Evolutionary conservation across 1,140 invertebrate species (phyloP).

Genomic region (Leptinotarsa lineolata): DNA sequence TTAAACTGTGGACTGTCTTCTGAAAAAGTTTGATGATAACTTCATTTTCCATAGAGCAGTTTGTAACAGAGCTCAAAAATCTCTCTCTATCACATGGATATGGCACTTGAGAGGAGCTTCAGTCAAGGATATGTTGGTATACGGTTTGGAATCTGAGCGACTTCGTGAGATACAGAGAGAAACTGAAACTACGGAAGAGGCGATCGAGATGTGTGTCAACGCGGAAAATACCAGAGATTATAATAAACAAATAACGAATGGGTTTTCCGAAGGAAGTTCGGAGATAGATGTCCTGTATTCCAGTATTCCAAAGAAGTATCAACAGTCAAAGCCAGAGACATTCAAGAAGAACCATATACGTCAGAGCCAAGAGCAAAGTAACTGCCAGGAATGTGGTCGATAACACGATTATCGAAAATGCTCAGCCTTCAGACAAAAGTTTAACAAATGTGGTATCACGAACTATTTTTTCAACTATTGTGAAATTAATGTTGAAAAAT

Average conservation of each 20-base stretch:
- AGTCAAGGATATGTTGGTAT: too few relatives aligned
- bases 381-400: constrained; percentile 1
- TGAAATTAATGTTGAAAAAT: neutral
- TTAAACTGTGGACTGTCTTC: too few relatives aligned
- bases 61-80: too few relatives aligned
- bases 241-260: neutral
- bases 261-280: neutral
- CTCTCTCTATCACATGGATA: too few relatives aligned
- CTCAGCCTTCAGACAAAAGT: neutral
- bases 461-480: neutral
- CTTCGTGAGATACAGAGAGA: too few relatives aligned
- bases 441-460: neutral
- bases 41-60: too few relatives aligned
- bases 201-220: too few relatives aligned
- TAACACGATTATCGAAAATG: neutral
- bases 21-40: too few relatives aligned
- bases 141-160: too few relatives aligned
- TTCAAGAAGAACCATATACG: constrained; percentile 4
- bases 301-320: neutral
- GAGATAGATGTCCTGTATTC: neutral
- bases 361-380: neutral
- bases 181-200: too few relatives aligned
- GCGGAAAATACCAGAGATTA: neutral
- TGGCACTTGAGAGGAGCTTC: too few relatives aligned
- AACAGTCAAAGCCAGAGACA: neutral